These are phyloP conservation scores for Uropetala carovei DNA, from an alignment of 2,888 invertebrate genomes.

Conservation along the genomic window DNA sequence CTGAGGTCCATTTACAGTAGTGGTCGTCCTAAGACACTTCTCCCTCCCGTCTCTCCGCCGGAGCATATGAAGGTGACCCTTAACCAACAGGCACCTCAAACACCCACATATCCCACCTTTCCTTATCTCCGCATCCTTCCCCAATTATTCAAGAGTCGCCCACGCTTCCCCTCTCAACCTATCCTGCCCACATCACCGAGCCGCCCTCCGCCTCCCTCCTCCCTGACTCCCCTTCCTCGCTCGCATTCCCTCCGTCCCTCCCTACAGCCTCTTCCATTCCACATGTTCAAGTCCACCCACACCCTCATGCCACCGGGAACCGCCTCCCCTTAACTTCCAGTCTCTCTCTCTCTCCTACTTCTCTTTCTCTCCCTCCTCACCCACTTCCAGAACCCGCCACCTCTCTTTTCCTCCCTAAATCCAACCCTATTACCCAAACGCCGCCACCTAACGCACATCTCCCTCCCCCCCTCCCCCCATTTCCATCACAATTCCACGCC, in stretches of 20 bases:
- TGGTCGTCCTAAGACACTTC: background rate
- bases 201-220: background rate
- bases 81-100: constrained; percentile 54
- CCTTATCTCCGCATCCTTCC: constrained; percentile 52
- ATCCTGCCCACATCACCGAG: constrained; percentile 32
- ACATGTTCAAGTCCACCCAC: constrained; percentile 35
- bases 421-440: constrained; percentile 3
- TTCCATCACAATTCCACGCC: background rate
- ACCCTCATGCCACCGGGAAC: background rate
- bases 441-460: background rate
- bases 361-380: background rate
- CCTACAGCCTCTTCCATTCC: background rate
- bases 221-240: background rate
- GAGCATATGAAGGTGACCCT: constrained; percentile 53
- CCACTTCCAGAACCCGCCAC: background rate
- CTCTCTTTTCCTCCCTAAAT: background rate
- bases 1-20: background rate
- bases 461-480: background rate
- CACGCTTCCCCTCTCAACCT: constrained; percentile 27
- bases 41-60: background rate
- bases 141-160: constrained; percentile 63
- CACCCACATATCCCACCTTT: constrained; percentile 41
- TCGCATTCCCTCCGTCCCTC: background rate
- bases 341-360: background rate
- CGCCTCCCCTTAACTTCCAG: background rate